Evolutionary conservation across 1,140 invertebrate genomes (phyloP), one percentile per base, ranked within the genome.

Genomic region (Amyelois transitella): DNA sequence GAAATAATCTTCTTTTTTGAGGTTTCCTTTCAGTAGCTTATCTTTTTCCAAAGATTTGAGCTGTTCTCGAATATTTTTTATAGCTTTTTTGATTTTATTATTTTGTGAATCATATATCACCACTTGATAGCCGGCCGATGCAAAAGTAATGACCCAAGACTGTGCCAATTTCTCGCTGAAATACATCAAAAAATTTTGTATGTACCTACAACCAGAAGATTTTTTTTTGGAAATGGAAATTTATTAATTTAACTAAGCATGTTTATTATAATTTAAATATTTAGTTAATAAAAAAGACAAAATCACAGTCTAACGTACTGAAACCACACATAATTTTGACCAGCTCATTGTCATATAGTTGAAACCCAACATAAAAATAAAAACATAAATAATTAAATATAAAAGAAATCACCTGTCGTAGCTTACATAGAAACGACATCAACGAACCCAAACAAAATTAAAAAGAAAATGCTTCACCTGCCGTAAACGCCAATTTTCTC

Each of bases 101-200:
- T 91, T 89, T 18, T 94, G 87, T 25, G 96, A 92, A 76, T 99
- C 97, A 77, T 93, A 98, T 24, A 99, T 88, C 2, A 87, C 87
- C 6, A 98, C 96, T 76, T 94, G 87, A 77, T 97, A 98, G 6
- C 96, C 96, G 20, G 93, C 95, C 14, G 94, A 93, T 0, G 96
- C 96, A 88, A 98, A 99, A 1, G 98, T 86, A 96, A 99, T 98
- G 0, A 97, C 93, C 96, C 96, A 99, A 69, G 96, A 98, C 50
- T 94, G 91, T 6, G 97, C 97, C 61, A 99, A 98, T 17, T 98
- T 88, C 2, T 97, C 97, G 85, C 97, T 97, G 77, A 38, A 90
- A 86, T 53, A 45, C 18, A 58, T 43, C 22, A 21, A 25, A 18
- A 24, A 25, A 52, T 49, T 43, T 12, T 38, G 55, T 45, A 43